phyloP scores from a whole-genome alignment of 2,888 invertebrate species.

The Toxonevra muliebris region DNA sequence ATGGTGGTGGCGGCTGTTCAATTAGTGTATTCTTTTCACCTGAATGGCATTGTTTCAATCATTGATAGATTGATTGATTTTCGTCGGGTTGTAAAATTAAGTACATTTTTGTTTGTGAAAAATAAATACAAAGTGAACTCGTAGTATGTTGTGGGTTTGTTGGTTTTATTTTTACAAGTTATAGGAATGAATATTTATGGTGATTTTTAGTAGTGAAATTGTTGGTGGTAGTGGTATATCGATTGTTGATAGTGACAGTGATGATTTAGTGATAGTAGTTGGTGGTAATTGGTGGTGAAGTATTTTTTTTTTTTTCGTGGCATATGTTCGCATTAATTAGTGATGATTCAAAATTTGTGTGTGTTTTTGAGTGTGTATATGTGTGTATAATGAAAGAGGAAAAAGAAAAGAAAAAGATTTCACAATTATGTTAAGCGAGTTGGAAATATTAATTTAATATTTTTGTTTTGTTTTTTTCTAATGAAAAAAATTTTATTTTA shows the following conservation, averaged over 20 bases:
- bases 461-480: neutral
- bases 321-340: too few relatives aligned
- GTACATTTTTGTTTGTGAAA: slow-evolving; percentile 8
- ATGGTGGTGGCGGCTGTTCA: slow-evolving; percentile 71
- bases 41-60: slow-evolving; percentile 53
- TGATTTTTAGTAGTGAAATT: too few relatives aligned
- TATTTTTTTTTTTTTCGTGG: slow-evolving; percentile 22
- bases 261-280: slow-evolving; percentile 18
- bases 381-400: slow-evolving; percentile 49
- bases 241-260: slow-evolving; percentile 4
- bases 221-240: too few relatives aligned
- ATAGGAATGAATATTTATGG: too few relatives aligned
- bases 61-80: too few relatives aligned
- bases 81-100: too few relatives aligned
- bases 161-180: too few relatives aligned
- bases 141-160: too few relatives aligned
- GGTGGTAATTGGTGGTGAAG: slow-evolving; percentile 11
- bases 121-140: neutral
- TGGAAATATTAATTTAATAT: slow-evolving; percentile 7
- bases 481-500: too few relatives aligned
- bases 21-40: slow-evolving; percentile 85
- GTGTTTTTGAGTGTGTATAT: slow-evolving; percentile 9
- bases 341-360: slow-evolving; percentile 7
- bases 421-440: slow-evolving; percentile 35
- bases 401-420: slow-evolving; percentile 56